Conservation (phyloP, 2,888 invertebrate genomes). For the Dioctria rufipes region DNA sequence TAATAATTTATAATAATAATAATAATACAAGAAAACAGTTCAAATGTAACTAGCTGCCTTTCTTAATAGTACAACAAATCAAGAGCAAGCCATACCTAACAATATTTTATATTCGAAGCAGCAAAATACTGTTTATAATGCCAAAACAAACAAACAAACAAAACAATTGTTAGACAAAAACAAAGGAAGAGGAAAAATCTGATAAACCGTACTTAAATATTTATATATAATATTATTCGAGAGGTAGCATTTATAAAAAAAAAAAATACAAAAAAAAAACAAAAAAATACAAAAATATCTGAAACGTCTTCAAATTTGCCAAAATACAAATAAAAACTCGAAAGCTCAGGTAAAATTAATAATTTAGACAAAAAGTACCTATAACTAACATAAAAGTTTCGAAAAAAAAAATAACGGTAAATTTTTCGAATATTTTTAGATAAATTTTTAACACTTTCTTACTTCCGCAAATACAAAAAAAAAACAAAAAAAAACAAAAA, state of each 20-base stretch:
- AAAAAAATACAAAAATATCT: conserved; percentile 22
- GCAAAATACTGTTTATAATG: conserved; percentile 38
- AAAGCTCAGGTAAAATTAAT: conserved; percentile 46
- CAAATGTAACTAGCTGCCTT: conserved; percentile 53
- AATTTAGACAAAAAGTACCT: conserved; percentile 23
- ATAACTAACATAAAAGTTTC: conserved; percentile 31
- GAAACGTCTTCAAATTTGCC: conserved; percentile 30
- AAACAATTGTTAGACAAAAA: conserved; percentile 42
- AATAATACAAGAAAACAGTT: conserved; percentile 28
- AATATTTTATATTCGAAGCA: conserved; percentile 46
- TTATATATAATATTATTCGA: neutral
- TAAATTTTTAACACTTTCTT: conserved; percentile 50
- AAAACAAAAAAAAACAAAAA: neutral
- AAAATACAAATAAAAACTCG: conserved; percentile 31
- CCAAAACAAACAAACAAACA: neutral
- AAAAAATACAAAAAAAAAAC: conserved; percentile 10
- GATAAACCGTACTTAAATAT: neutral
- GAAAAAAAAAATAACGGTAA: conserved; percentile 13
- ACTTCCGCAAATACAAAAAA: neutral
- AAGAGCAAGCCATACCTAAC: conserved; percentile 34
- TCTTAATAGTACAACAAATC: conserved; percentile 50
- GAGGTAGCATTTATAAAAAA: conserved; percentile 24
- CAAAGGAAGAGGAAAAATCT: neutral
- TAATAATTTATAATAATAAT: no score
- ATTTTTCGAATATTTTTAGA: conserved; percentile 51